These are phyloP conservation scores for Raja brachyura DNA, from an alignment of 2,113 vertebrate species.

Conservation along the genomic window DNA sequence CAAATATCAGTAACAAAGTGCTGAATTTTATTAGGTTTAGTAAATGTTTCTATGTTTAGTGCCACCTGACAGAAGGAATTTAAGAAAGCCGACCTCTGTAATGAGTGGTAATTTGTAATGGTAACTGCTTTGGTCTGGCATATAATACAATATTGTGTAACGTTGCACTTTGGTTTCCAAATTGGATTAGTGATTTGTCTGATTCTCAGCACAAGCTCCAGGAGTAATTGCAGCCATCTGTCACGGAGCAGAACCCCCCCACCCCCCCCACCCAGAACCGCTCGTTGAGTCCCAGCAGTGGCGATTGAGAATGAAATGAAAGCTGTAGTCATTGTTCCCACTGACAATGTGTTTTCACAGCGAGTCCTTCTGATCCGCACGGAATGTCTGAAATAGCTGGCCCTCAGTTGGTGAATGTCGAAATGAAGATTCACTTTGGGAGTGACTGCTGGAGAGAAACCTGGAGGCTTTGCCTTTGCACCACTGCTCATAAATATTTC, in stretches of 20 bases:
- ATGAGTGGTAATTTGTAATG: background rate
- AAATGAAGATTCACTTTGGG: background rate
- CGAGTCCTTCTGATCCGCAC: background rate
- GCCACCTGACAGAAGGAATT: background rate
- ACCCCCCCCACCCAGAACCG: background rate
- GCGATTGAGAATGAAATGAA: background rate
- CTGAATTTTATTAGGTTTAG: background rate
- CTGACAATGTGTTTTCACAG: background rate
- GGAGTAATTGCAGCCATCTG: conserved; percentile 29
- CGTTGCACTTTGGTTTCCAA: conserved; percentile 11
- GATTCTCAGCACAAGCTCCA: conserved; percentile 7
- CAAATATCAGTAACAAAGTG: background rate
- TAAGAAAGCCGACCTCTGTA: background rate
- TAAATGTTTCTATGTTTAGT: background rate
- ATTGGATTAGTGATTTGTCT: conserved; percentile 7
- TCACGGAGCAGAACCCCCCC: background rate
- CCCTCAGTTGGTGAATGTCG: background rate
- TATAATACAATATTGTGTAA: background rate
- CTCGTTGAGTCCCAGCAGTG: background rate
- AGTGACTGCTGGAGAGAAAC: no score
- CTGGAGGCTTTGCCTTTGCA: background rate
- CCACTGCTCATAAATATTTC: background rate
- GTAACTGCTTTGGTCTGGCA: conserved; percentile 11
- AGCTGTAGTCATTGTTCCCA: no score
- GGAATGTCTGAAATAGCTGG: background rate